These are phyloP conservation scores for Morpho helenor DNA, from an alignment of 2,888 invertebrate genomes.

Conservation along the genomic window DNA sequence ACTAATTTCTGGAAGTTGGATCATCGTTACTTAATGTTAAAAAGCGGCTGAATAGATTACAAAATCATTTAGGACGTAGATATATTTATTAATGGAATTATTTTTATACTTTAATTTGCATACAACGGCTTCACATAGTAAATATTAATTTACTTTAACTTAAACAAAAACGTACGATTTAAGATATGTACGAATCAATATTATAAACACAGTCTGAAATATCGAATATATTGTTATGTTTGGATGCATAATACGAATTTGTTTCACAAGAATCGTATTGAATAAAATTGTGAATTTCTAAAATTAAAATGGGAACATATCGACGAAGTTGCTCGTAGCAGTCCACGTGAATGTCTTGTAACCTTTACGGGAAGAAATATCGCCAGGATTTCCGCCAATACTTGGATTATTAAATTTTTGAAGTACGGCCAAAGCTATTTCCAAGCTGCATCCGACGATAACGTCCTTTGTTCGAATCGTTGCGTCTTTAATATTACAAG, in stretches of 20 bases:
- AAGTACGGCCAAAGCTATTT: conserved; percentile 20
- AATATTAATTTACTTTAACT: too few relatives aligned
- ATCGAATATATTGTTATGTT: conserved; percentile 23
- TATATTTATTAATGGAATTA: too few relatives aligned
- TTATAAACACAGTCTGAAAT: conserved; percentile 1
- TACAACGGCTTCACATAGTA: too few relatives aligned
- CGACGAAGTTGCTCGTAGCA: conserved; percentile 40
- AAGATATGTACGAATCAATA: too few relatives aligned
- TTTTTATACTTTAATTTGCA: too few relatives aligned
- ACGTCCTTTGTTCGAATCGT: conserved; percentile 33
- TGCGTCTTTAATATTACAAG: conserved; percentile 25
- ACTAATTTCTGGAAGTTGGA: too few relatives aligned
- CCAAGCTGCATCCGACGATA: conserved; percentile 33
- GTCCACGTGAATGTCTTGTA: conserved; percentile 40
- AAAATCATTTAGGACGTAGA: too few relatives aligned
- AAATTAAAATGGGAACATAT: conserved; percentile 39
- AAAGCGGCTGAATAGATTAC: too few relatives aligned
- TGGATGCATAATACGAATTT: conserved; percentile 45
- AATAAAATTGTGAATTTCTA: conserved; percentile 45
- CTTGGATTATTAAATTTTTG: conserved; percentile 34
- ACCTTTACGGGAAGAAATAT: conserved; percentile 22
- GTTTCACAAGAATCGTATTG: conserved; percentile 48
- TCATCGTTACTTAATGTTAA: too few relatives aligned
- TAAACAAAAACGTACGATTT: too few relatives aligned
- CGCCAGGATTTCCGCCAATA: conserved; percentile 20